Conservation (phyloP, 2,113 vertebrate species). For the Salminus brasiliensis region DNA sequence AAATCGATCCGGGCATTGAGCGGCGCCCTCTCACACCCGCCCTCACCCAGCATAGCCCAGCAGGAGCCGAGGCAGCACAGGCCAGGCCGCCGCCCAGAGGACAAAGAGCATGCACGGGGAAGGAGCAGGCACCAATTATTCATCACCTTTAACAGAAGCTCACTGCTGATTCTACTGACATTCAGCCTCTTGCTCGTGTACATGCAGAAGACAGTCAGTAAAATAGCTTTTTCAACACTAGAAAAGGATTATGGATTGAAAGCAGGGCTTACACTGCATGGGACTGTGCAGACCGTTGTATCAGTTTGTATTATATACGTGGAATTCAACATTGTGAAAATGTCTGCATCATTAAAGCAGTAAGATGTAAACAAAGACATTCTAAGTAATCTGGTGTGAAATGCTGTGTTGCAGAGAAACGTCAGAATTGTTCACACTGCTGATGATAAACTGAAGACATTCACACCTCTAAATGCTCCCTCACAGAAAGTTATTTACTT, state of each 20-base stretch:
- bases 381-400: too few relatives aligned
- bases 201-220: background rate
- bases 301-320: background rate
- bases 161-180: conserved; percentile 24
- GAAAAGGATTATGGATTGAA: background rate
- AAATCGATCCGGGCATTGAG: conserved; percentile 30
- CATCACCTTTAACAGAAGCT: conserved; percentile 26
- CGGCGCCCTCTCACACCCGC: background rate
- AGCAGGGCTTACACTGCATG: background rate
- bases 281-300: background rate
- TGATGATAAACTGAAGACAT: too few relatives aligned
- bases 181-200: conserved; percentile 22
- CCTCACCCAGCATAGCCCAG: conserved; percentile 29
- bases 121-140: conserved; percentile 30
- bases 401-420: too few relatives aligned
- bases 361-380: too few relatives aligned
- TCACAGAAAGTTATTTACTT: too few relatives aligned
- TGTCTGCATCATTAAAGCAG: too few relatives aligned
- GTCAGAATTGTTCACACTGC: too few relatives aligned
- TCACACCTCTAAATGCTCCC: too few relatives aligned
- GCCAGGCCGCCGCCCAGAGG: conserved; percentile 4
- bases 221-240: background rate
- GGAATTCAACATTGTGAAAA: too few relatives aligned
- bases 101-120: conserved; percentile 18
- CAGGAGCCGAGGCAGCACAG: conserved; percentile 8